Conservation (phyloP, 2,888 invertebrate species). For the Blastobasis adustella region DNA sequence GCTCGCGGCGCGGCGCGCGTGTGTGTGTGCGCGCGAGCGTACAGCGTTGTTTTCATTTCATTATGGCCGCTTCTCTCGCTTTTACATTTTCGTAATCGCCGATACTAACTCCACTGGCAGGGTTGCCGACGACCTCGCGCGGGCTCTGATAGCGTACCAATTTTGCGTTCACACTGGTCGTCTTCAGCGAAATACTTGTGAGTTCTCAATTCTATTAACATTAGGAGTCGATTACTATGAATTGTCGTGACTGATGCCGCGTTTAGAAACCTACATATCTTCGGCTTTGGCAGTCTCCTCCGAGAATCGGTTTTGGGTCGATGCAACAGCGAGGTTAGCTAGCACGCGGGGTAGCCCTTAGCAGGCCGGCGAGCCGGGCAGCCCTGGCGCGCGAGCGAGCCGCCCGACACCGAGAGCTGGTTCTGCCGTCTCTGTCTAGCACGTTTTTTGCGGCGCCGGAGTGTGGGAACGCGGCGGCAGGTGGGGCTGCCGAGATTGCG, state of each 20-base stretch:
- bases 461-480: slow-evolving; percentile 74
- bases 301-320: too few relatives aligned
- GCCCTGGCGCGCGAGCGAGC: slow-evolving; percentile 57
- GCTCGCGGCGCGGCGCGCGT: slow-evolving; percentile 16
- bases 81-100: slow-evolving; percentile 69
- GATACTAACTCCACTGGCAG: slow-evolving; percentile 54
- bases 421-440: slow-evolving; percentile 47
- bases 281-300: too few relatives aligned
- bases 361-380: slow-evolving; percentile 27
- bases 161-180: too few relatives aligned
- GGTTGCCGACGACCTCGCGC: slow-evolving; percentile 33
- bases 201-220: too few relatives aligned
- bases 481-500: slow-evolving; percentile 73
- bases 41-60: slow-evolving; percentile 65
- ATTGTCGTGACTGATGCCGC: too few relatives aligned
- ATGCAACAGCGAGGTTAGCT: too few relatives aligned
- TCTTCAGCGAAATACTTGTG: too few relatives aligned
- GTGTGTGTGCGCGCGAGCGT: slow-evolving; percentile 50
- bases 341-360: too few relatives aligned
- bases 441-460: slow-evolving; percentile 73
- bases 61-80: slow-evolving; percentile 66
- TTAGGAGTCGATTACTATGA: too few relatives aligned
- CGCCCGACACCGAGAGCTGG: slow-evolving; percentile 35
- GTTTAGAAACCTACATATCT: too few relatives aligned
- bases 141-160: too few relatives aligned